Evolutionary conservation across 2,797 vertebrate genomes (phyloP).

Genomic region (Danionella dracula): DNA sequence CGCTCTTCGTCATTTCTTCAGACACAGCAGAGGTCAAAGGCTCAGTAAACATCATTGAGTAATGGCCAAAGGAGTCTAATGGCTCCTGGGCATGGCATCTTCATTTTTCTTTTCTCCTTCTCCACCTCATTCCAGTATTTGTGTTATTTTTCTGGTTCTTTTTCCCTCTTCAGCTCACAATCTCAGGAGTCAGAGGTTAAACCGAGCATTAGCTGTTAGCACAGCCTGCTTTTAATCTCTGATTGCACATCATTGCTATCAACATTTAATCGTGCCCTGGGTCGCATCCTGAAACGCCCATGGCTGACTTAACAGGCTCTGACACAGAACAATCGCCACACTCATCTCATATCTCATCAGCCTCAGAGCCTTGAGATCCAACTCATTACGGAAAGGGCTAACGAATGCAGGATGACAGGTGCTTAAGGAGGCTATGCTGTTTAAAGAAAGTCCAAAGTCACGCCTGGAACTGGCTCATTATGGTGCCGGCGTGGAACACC

Average conservation of each 20-base stretch:
- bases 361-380: conserved; percentile 25
- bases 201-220: conserved; percentile 14
- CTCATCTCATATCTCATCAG: conserved; percentile 56
- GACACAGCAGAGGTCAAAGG: background rate
- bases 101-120: background rate
- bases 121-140: too few relatives aligned
- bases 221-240: conserved; percentile 23
- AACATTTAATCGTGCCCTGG: conserved; percentile 32
- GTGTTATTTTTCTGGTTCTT: background rate
- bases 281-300: background rate
- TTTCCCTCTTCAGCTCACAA: background rate
- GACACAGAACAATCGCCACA: conserved; percentile 47
- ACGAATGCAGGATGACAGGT: conserved; percentile 35
- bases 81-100: background rate
- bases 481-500: background rate
- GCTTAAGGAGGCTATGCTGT: conserved; percentile 13
- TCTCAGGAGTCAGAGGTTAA: conserved; percentile 28
- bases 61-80: background rate
- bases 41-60: background rate
- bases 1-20: background rate
- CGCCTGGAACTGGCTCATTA: conserved; percentile 1
- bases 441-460: background rate
- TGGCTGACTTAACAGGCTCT: conserved; percentile 41
- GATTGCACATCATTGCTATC: conserved; percentile 34
- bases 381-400: conserved; percentile 37